phyloP scores from a whole-genome alignment of 2,113 vertebrate genomes.

The Astatotilapia flaviijosephi region DNA sequence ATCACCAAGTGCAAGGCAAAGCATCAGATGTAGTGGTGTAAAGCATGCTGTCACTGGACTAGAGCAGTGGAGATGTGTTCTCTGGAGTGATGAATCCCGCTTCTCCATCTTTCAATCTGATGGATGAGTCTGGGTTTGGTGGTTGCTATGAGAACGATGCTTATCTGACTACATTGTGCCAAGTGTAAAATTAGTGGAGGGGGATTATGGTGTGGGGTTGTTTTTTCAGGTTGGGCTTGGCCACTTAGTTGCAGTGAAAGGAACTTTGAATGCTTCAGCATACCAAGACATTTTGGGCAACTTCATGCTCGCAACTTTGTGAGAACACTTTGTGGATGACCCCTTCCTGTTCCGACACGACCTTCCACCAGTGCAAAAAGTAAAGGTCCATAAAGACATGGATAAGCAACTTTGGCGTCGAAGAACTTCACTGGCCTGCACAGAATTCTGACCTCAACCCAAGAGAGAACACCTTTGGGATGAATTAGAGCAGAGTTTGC shows the following conservation, averaged over 20 bases:
- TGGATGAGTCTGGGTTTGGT: background rate
- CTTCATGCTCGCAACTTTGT: background rate
- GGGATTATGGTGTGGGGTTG: background rate
- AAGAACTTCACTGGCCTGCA: background rate
- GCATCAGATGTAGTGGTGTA: background rate
- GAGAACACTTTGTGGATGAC: background rate
- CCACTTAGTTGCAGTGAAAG: background rate
- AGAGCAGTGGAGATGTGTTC: background rate
- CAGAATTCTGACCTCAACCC: background rate
- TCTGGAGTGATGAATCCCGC: background rate
- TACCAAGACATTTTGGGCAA: background rate
- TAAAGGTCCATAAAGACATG: background rate
- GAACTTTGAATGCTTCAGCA: background rate
- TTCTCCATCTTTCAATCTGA: background rate
- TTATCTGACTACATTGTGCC: background rate
- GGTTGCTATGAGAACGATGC: background rate
- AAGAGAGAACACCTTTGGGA: background rate
- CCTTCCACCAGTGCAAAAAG: background rate
- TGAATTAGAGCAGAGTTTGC: background rate
- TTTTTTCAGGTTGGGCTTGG: background rate
- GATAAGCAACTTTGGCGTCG: background rate
- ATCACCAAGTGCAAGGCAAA: background rate
- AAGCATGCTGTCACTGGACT: background rate
- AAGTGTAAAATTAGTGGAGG: background rate
- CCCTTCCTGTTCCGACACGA: background rate